Conservation (phyloP, 2,113 vertebrate species). For the Petrocephalus zakoni region DNA sequence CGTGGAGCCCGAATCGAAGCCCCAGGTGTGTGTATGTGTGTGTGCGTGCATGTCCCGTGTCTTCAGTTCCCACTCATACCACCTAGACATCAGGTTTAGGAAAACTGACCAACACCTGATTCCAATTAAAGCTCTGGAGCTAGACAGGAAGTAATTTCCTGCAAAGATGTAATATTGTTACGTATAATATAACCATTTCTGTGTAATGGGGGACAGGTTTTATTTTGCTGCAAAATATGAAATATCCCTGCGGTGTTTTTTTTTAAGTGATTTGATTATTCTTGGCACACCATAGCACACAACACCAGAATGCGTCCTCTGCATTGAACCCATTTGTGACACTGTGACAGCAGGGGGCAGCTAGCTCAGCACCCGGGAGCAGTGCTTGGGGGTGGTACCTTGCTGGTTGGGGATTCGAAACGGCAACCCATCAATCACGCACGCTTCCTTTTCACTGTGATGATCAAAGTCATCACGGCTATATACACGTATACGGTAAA, state of each 20-base stretch:
- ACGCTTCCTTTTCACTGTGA: too few species aligned
- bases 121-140: background rate
- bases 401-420: too few species aligned
- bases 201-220: background rate
- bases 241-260: background rate
- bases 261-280: too few species aligned
- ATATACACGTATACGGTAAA: too few species aligned
- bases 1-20: background rate
- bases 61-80: background rate
- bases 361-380: too few species aligned
- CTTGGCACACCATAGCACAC: too few species aligned
- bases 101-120: background rate
- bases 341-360: too few species aligned
- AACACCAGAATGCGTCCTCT: too few species aligned
- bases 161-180: background rate
- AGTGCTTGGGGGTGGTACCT: too few species aligned
- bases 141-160: background rate
- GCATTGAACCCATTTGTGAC: too few species aligned
- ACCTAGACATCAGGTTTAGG: background rate
- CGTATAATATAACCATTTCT: background rate
- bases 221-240: background rate
- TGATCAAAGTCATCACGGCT: too few species aligned
- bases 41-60: background rate
- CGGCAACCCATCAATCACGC: too few species aligned
- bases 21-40: background rate